Evolutionary conservation across 2,113 vertebrate genomes (phyloP), one percentile per base, ranked within the genome.

Genomic region (Ceyx melanurus): DNA sequence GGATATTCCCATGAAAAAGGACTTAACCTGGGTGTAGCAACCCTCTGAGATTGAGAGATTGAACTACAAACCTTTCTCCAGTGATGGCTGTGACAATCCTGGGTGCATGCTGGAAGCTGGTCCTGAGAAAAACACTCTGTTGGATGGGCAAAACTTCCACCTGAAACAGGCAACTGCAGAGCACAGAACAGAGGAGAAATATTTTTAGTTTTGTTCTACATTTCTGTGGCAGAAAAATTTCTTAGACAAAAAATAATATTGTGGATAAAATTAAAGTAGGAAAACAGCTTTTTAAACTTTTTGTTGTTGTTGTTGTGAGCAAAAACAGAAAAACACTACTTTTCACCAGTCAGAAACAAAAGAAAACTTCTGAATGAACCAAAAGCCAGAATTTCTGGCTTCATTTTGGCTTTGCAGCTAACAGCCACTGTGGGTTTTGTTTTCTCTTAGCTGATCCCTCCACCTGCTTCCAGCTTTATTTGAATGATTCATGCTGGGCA

Each of bases 351-450:
- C 64, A 21, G 29, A 84, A 56, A 29, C 6, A 31, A 31, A 60
- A 62, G 8, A 4, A 10, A 90, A 83, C 20, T 86, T 91, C 3
- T 18, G 23, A 64, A 42, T 33, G 53, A 74, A 75, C 33, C 31
- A 37, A 43, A 82, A 82, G 18, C 25, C 50, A 56, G n/a, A 60
- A 42, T 6, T 10, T 31, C 70, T 29, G 19, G 26, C 21, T 74
- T 33, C 42, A 0, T 43, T 20, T 13, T 42, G 54, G 37, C 56
- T 83, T 35, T 60, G 82, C 67, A 77, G 61, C 13, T 6, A 4
- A 15, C 0, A 0, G 37, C 23, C 2, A 1, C 42, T 2, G 20
- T 2, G 0, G 19, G 37, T 78, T 62, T n/a, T 25, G 60, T 42
- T 78, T 71, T 51, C 5, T n/a, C 48, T 26, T 15, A 0, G 25